phyloP scores from a whole-genome alignment of 2,888 invertebrate species.

The Lycocerus yunnanus region DNA sequence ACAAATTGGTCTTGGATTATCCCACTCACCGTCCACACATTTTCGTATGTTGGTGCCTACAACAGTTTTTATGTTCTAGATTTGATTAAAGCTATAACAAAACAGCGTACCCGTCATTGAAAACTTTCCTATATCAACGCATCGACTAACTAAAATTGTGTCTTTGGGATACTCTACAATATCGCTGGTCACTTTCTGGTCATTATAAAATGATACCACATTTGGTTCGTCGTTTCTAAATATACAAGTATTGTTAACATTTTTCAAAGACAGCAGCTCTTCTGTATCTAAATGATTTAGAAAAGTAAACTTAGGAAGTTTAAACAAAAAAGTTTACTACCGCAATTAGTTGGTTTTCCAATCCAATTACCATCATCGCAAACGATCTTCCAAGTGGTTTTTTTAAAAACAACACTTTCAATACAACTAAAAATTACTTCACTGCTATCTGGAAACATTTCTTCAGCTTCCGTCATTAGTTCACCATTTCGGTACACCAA shows the following conservation, averaged over 20 bases:
- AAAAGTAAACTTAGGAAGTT: background rate
- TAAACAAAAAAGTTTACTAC: conserved; percentile 53
- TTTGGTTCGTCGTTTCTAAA: conserved; percentile 79
- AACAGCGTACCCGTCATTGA: conserved; percentile 63
- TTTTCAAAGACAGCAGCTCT: conserved; percentile 45
- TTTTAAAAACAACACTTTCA: conserved; percentile 79
- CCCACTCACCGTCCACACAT: conserved; percentile 82
- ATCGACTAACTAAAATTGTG: conserved; percentile 64
- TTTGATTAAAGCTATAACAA: background rate
- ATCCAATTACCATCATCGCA: conserved; percentile 87
- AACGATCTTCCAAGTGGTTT: conserved; percentile 82
- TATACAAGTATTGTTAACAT: conserved; percentile 68
- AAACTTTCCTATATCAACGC: conserved; percentile 86
- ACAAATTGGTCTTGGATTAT: conserved; percentile 77
- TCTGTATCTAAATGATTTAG: conserved; percentile 44
- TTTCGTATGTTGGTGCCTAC: conserved; percentile 70
- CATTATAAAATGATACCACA: conserved; percentile 81
- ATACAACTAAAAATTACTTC: conserved; percentile 85
- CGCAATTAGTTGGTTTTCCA: conserved; percentile 78
- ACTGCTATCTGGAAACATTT: conserved; percentile 78
- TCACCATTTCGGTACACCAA: conserved; percentile 75
- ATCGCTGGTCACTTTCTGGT: conserved; percentile 75
- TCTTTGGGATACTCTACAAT: conserved; percentile 80
- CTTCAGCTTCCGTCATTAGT: conserved; percentile 67
- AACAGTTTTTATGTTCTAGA: conserved; percentile 53